Conservation (phyloP, 2,888 invertebrate genomes). For the Bellardia pandia region DNA sequence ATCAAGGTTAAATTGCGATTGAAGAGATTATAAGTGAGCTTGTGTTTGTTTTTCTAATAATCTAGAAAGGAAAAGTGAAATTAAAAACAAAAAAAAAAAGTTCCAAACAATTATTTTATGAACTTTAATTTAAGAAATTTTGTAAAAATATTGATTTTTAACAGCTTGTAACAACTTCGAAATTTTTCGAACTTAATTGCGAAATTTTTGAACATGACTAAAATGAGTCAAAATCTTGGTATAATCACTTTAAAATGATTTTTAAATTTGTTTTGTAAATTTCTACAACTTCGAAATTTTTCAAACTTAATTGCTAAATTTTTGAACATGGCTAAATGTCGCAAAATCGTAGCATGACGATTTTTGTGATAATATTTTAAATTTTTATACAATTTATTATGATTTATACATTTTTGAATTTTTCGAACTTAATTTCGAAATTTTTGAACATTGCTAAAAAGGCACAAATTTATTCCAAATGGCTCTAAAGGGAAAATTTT, state of each 20-base stretch:
- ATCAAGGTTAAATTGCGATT: neutral
- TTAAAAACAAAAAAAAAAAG: neutral
- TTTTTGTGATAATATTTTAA: neutral
- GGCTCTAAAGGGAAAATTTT: too few species aligned
- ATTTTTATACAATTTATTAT: neutral
- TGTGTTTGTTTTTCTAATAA: neutral
- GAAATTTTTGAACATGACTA: neutral
- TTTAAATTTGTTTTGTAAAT: too few species aligned
- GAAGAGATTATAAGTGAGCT: neutral
- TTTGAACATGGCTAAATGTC: neutral
- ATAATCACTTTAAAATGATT: neutral
- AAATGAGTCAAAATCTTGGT: neutral
- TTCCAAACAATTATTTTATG: too few species aligned
- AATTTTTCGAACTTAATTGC: neutral
- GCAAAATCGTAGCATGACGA: neutral
- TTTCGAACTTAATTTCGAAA: constrained; percentile 16
- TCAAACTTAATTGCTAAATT: neutral
- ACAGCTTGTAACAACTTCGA: neutral
- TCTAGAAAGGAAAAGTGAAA: neutral
- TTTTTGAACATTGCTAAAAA: neutral
- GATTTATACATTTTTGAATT: neutral
- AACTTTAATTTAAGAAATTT: too few species aligned
- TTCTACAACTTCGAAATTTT: neutral
- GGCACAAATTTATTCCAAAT: neutral
- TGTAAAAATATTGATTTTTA: too few species aligned